Percentiles rank a stretch among this genome's conserved stretches.
phyloP scores from a whole-genome alignment of 1,140 invertebrate species.

The Tyrophagus putrescentiae region DNA sequence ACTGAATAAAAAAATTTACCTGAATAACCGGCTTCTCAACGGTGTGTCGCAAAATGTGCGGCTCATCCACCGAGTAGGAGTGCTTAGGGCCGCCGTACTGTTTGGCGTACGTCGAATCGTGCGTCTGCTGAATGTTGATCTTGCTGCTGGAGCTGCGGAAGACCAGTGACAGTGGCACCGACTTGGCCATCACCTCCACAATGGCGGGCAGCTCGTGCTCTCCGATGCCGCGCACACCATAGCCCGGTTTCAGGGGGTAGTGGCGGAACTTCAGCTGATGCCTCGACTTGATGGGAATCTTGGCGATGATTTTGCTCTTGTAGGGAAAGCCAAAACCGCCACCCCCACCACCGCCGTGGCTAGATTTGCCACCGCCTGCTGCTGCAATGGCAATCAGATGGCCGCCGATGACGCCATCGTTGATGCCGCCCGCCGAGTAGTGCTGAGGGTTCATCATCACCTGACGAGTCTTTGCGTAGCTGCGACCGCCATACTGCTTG shows the following conservation, averaged over 20 bases:
- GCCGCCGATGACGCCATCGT: background rate
- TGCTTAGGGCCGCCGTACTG: background rate
- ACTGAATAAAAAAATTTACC: too few species aligned
- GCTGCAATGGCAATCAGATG: background rate
- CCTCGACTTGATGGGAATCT: background rate
- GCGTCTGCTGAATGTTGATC: constrained; percentile 14
- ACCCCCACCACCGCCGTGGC: constrained; percentile 16
- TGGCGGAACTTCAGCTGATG: constrained; percentile 12
- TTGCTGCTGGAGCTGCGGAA: constrained; percentile 5
- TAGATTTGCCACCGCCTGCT: background rate
- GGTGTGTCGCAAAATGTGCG: constrained; percentile 20
- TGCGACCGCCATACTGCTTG: background rate
- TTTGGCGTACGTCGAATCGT: background rate
- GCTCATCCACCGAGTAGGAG: constrained; percentile 13
- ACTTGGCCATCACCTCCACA: constrained; percentile 6
- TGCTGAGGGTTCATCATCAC: too few species aligned
- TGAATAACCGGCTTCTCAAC: constrained; percentile 17
- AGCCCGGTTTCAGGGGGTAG: background rate
- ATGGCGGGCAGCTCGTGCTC: background rate
- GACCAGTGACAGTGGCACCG: constrained; percentile 14
- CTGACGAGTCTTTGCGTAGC: too few species aligned
- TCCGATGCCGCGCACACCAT: background rate
- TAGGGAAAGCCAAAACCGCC: background rate
- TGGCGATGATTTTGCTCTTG: background rate
- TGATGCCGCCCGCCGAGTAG: background rate